phyloP scores from a whole-genome alignment of 2,888 invertebrate species.

The Drosophila mayaguana region DNA sequence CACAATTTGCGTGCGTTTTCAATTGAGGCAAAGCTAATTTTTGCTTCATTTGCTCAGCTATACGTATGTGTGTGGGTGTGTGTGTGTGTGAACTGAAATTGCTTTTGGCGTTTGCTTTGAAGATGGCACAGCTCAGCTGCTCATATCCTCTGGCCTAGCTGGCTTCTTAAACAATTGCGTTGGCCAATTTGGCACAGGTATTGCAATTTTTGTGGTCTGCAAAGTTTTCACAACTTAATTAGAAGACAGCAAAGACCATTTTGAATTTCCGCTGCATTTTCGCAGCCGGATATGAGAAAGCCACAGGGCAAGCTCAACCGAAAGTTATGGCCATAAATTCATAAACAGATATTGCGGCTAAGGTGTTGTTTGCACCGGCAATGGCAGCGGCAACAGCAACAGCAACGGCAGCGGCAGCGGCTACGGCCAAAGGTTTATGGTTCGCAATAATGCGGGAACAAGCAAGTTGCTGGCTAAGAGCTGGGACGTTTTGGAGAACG shows the following conservation, averaged over 20 bases:
- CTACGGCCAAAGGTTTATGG: conserved; percentile 53
- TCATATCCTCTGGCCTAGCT: conserved; percentile 38
- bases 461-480: conserved; percentile 40
- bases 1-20: not conserved
- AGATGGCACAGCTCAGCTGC: conserved; percentile 11
- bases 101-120: conserved; percentile 24
- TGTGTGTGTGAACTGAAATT: conserved; percentile 23
- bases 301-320: conserved; percentile 22
- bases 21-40: conserved; percentile 25
- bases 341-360: conserved; percentile 69
- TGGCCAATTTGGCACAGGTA: conserved; percentile 23
- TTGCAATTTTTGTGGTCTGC: conserved; percentile 35
- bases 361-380: conserved; percentile 62
- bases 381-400: not conserved
- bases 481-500: conserved; percentile 45
- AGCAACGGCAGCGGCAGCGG: not conserved
- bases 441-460: conserved; percentile 36
- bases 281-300: conserved; percentile 81
- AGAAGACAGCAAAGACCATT: conserved; percentile 52
- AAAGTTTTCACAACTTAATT: conserved; percentile 71
- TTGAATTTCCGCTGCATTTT: conserved; percentile 74
- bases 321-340: conserved; percentile 69
- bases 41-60: conserved; percentile 37
- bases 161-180: conserved; percentile 14
- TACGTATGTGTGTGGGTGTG: conserved; percentile 8